Evolutionary conservation across 2,888 invertebrate species (phyloP), one percentile per base, ranked within the genome.

Genomic region (Tinea semifulvella): DNA sequence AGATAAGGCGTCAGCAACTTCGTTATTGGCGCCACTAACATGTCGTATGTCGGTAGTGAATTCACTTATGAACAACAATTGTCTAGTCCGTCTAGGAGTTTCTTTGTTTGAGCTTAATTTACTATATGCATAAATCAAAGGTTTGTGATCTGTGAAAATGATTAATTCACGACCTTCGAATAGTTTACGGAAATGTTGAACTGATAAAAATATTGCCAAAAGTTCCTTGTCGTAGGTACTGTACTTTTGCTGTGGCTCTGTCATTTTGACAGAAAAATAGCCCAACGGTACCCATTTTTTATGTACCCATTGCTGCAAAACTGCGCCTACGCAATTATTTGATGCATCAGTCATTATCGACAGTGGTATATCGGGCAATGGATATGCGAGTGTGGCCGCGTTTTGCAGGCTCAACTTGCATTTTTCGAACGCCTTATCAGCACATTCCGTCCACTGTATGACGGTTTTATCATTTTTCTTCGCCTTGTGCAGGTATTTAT

Each of bases 171-270:
- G 44, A 22, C 25, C 25, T 22, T 22, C 25, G 25, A 22, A 22
- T 22, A 22, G 25, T 22, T 22, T 22, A 22, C 25, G 25, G 25
- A 22, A 22, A 22, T 22, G 25, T 22, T 22, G 25, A 22, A 22
- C 25, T 22, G 25, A 18, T 10, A 48, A 25, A 36, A 50, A 53
- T 16, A 49, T 48, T 0, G 49, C 51, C 4, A 50, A 27, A 6
- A 52, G 44, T 40, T 51, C 52, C 10, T 49, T 8, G 43, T 51
- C 52, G 27, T 51, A 52, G 2, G 51, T 46, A 22, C 42, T 44
- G 14, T 52, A 53, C 16, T 49, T 46, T 13, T 36, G 8, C 22
- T 53, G 25, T 22, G 25, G 25, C 25, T 22, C 25, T 22, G 25
- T 22, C 25, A 22, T 22, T 22, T 22, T 22, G 52, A 0, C 49